Conservation (phyloP, 2,797 vertebrate genomes). For the Phalanger gymnotis region DNA sequence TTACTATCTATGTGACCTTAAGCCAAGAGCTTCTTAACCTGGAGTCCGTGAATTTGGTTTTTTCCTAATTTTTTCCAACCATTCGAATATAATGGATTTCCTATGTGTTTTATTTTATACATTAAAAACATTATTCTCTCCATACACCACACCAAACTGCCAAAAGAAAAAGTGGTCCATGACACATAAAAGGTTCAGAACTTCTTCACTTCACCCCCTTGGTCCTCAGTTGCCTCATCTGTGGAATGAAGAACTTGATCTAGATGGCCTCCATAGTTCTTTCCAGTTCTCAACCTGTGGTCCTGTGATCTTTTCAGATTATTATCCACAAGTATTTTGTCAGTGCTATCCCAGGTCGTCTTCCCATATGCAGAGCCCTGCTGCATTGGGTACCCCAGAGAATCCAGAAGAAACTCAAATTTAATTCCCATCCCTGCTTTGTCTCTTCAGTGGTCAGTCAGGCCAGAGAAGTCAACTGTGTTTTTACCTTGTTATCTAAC, state of each 20-base stretch:
- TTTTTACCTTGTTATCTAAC: conserved; percentile 31
- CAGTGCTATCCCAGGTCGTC: not conserved
- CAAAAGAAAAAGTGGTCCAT: not conserved
- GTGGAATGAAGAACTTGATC: not conserved
- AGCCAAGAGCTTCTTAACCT: not conserved
- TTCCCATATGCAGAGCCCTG: not conserved
- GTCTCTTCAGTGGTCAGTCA: not conserved
- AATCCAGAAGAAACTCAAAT: not conserved
- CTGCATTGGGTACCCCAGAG: not conserved
- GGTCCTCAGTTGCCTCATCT: not conserved
- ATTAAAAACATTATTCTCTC: not conserved
- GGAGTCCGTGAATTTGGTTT: not conserved
- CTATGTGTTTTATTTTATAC: not conserved
- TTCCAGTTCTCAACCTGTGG: not conserved
- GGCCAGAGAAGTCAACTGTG: not conserved
- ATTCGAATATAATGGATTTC: not conserved
- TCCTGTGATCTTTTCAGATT: not conserved
- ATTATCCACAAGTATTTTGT: not conserved
- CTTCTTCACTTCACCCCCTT: not conserved
- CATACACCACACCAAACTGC: not conserved
- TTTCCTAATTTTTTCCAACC: not conserved
- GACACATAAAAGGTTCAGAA: not conserved
- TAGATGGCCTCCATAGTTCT: not conserved
- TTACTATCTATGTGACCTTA: not conserved
- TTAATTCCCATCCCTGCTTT: not conserved